phyloP scores from a whole-genome alignment of 2,113 vertebrate genomes.

The Hydropotes inermis region DNA sequence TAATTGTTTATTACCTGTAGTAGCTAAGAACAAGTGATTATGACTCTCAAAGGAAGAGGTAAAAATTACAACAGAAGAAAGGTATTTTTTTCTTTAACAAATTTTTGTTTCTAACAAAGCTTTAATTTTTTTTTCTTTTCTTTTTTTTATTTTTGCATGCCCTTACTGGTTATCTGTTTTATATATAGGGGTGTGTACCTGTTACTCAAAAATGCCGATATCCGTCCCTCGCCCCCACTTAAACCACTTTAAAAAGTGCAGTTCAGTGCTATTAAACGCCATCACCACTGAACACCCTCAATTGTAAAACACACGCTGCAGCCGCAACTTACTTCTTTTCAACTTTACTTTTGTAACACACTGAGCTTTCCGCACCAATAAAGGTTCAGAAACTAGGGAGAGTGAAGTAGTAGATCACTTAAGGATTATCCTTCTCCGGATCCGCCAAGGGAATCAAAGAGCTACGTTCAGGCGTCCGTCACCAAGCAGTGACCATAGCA shows the following conservation, averaged over 20 bases:
- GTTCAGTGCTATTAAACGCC: not conserved
- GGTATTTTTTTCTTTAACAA: not conserved
- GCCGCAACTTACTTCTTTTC: not conserved
- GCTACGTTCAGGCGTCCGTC: not conserved
- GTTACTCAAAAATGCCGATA: not conserved
- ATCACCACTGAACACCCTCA: not conserved
- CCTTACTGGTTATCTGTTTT: not conserved
- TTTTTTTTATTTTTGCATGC: too few relatives aligned
- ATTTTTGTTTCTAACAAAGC: not conserved
- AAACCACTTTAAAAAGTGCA: not conserved
- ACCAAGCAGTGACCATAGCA: not conserved
- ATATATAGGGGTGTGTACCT: not conserved
- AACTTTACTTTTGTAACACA: not conserved
- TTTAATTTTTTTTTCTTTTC: slow-evolving; percentile 27
- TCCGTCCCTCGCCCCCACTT: not conserved
- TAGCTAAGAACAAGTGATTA: not conserved
- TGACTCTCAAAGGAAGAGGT: not conserved
- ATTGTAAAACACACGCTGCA: not conserved
- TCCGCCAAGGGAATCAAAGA: not conserved
- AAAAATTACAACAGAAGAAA: not conserved
- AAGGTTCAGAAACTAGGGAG: not conserved
- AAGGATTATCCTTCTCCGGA: not conserved
- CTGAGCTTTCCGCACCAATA: not conserved
- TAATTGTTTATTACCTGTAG: not conserved
- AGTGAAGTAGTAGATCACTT: not conserved